Evolutionary conservation across 1,140 invertebrate species (phyloP).

Genomic region (Diabrotica virgifera): DNA sequence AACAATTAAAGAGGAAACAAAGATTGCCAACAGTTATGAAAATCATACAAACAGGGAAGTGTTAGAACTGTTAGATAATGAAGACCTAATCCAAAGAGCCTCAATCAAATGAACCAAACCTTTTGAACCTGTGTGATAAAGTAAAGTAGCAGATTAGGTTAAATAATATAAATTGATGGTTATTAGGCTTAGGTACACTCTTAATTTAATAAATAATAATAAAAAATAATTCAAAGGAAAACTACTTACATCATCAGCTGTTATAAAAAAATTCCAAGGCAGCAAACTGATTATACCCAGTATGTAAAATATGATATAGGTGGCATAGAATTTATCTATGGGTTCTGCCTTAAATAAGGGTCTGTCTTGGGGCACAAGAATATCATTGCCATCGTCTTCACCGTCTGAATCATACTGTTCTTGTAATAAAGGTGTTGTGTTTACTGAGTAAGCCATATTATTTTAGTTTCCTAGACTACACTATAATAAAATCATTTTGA

Average conservation of each 20-base stretch:
- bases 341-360: constrained; percentile 58
- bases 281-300: constrained; percentile 86
- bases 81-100: neutral
- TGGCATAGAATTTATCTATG: constrained; percentile 58
- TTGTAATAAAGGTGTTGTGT: constrained; percentile 38
- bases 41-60: too few species aligned
- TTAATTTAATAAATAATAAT: neutral
- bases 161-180: neutral
- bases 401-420: constrained; percentile 32
- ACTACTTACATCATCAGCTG: constrained; percentile 84
- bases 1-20: too few species aligned
- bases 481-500: neutral
- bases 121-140: neutral
- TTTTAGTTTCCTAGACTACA: neutral
- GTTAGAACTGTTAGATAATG: too few species aligned
- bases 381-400: constrained; percentile 31
- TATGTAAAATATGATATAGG: constrained; percentile 85
- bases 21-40: too few species aligned
- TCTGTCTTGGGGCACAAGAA: constrained; percentile 50
- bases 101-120: neutral
- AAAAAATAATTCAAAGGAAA: neutral
- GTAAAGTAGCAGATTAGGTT: neutral
- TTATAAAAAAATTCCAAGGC: constrained; percentile 96
- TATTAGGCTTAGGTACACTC: neutral
- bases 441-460: constrained; percentile 34